A percentile compares a stretch with the other conserved stretches of the same genome.
Conservation (phyloP, 2,888 invertebrate species). For the Melinaea menophilus region DNA sequence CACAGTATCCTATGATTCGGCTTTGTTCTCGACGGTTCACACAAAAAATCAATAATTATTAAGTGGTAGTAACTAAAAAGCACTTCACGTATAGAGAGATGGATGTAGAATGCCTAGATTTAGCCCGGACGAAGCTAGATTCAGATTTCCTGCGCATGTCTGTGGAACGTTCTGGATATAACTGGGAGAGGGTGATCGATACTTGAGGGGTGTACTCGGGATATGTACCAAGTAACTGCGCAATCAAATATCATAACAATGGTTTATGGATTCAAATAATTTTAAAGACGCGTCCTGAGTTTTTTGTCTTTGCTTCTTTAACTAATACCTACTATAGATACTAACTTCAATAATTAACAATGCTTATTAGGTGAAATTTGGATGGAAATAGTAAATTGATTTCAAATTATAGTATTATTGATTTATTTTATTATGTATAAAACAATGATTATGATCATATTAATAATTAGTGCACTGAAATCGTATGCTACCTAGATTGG, state of each 20-base stretch:
- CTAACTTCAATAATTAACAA: too few species aligned
- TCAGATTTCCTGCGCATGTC: constrained; percentile 22
- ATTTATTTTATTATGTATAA: too few species aligned
- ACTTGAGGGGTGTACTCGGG: neutral
- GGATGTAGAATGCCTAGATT: constrained; percentile 20
- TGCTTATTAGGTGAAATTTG: too few species aligned
- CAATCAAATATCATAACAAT: neutral
- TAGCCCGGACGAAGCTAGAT: constrained; percentile 14
- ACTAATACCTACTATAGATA: too few species aligned
- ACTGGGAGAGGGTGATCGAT: neutral
- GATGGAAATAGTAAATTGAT: too few species aligned
- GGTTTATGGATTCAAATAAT: too few species aligned
- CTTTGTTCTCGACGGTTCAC: neutral
- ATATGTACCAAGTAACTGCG: neutral
- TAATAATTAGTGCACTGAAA: too few species aligned
- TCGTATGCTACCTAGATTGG: too few species aligned
- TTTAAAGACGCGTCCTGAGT: too few species aligned
- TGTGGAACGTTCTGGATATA: constrained; percentile 5
- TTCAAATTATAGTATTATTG: too few species aligned
- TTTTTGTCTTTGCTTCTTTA: too few species aligned
- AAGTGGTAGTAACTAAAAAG: neutral
- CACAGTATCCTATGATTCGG: neutral
- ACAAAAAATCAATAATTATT: neutral
- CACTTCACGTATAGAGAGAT: neutral
- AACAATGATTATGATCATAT: too few species aligned